Base-by-base conservation (phyloP, 37 sponge, comb jelly and placozoan genomes). In the Oopsacas minuta region DNA sequence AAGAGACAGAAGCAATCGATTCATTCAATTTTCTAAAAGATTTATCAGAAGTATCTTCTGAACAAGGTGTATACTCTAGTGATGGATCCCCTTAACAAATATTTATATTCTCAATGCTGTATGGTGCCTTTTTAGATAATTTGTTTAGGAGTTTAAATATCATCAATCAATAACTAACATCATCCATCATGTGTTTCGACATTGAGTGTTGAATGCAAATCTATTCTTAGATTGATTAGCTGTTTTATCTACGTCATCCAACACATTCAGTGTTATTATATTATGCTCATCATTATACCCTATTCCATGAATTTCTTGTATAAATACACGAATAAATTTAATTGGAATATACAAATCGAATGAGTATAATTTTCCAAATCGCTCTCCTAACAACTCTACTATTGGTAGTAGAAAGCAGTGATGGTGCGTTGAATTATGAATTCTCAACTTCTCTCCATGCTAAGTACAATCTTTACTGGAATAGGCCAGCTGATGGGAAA, bases 21-120 rank as follows among this genome's bases (percentile, higher is more conserved):
- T 61, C 75, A 20, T 61, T 61, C 28, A 61, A 61, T 61, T 61
- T 61, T n/a, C 75, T 61, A 20, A n/a, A 61, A 61, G 75, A 61
- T 61, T 61, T 61, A 32, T n/a, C 75, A 20, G 75, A 61, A 32
- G 30, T 10, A 3, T 61, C 30, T 61, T 61, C 75, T 12, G 75
- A 61, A 61, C 75, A 61, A 12, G 75, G 30, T 61, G 28, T 61
- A 25, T 61, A 61, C 30, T 7, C 28, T 20, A 61, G 75, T 12
- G 75, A 61, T 61, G 75, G 20, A 12, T 61, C 75, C 12, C 12
- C 51, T 17, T 61, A 61, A n/a, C 15, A 17, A 15, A 42, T 8
- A 17, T 42, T 17, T 42, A 42, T 42, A 42, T 42, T 42, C 49
- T 15, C 49, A 42, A 17, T 42, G 49, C 8, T n/a, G n/a, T 17